Conservation (phyloP, 2,113 vertebrate genomes). For the Upupa epops region DNA sequence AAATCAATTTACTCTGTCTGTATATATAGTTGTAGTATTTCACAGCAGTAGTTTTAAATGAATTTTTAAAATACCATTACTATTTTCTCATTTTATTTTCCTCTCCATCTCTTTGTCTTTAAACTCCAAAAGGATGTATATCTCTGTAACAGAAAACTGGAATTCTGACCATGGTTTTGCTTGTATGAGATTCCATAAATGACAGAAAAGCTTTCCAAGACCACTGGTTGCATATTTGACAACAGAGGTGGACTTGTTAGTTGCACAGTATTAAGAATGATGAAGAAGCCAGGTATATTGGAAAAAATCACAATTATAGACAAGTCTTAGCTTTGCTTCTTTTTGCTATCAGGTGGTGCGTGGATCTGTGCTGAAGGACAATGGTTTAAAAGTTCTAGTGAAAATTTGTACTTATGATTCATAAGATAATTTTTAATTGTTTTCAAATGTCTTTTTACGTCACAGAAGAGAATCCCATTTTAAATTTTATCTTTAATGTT, state of each 20-base stretch:
- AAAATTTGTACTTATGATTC: background rate
- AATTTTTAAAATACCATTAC: background rate
- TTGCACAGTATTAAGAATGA: background rate
- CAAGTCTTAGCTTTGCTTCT: background rate
- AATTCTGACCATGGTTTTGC: background rate
- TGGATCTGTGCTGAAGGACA: background rate
- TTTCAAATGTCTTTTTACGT: background rate
- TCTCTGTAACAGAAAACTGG: background rate
- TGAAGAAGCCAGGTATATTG: background rate
- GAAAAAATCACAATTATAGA: background rate
- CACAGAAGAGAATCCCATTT: background rate
- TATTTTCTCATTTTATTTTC: background rate
- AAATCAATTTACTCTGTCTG: slow-evolving; percentile 66
- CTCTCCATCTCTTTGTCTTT: background rate
- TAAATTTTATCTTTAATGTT: background rate
- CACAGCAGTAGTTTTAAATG: slow-evolving; percentile 49
- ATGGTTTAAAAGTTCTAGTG: background rate
- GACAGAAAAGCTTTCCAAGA: background rate
- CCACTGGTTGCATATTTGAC: background rate
- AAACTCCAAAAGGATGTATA: background rate
- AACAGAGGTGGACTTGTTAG: background rate
- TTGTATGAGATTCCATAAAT: background rate
- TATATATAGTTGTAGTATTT: slow-evolving; percentile 42
- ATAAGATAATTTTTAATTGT: too few relatives aligned
- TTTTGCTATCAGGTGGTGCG: background rate